Evolutionary conservation across 2,113 vertebrate species (phyloP).

Genomic region (Phrynosoma platyrhinos): DNA sequence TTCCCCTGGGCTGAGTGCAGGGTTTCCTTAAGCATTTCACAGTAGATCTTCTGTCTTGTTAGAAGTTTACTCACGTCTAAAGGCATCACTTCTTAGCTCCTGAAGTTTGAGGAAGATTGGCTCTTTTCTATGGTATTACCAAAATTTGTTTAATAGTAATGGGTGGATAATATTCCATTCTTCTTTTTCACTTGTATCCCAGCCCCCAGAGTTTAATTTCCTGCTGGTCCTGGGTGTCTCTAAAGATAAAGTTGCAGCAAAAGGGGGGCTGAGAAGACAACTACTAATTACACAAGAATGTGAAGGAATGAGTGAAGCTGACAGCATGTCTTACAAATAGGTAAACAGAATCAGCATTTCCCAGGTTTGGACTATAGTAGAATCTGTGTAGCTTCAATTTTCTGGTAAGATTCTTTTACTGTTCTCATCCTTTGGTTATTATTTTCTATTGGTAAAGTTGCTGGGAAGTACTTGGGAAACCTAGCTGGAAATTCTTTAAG

Average conservation of each 20-base stretch:
- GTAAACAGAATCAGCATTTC: constrained; percentile 4
- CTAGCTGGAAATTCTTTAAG: background rate
- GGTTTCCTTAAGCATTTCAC: constrained; percentile 25
- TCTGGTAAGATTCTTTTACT: background rate
- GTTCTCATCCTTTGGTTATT: background rate
- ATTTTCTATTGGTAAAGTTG: background rate
- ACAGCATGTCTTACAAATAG: background rate
- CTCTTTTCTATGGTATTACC: constrained; percentile 7
- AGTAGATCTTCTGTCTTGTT: background rate
- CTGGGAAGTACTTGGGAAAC: constrained; percentile 5
- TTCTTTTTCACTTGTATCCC: background rate
- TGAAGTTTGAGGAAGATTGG: background rate
- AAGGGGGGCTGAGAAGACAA: background rate
- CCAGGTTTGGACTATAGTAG: constrained; percentile 9
- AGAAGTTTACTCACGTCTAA: background rate
- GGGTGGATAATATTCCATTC: rapidly evolving
- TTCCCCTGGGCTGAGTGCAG: constrained; percentile 36
- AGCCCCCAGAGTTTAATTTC: constrained; percentile 7
- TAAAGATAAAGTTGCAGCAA: background rate
- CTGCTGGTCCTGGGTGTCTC: rapidly evolving
- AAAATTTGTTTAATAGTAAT: background rate
- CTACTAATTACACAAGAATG: constrained; percentile 1
- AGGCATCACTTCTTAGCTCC: constrained; percentile 5
- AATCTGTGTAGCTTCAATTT: background rate
- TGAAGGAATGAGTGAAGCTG: background rate